Conservation (phyloP, 2,113 vertebrate species). For the Notothenia rossii region DNA sequence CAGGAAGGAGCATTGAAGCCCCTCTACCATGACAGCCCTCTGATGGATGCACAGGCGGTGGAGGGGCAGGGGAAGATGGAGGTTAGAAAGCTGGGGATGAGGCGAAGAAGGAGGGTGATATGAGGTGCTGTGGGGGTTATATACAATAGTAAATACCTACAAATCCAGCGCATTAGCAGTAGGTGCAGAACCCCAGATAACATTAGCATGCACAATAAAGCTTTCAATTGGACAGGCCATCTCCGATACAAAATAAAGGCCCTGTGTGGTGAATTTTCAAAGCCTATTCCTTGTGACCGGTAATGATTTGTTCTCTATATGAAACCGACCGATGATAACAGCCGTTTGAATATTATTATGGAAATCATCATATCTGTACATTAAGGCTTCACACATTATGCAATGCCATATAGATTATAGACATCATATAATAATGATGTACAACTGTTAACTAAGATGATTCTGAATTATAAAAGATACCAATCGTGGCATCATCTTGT, state of each 20-base stretch:
- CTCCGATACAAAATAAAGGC: constrained; percentile 68
- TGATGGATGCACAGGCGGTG: constrained; percentile 81
- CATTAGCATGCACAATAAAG: constrained; percentile 72
- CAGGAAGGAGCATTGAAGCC: constrained; percentile 76
- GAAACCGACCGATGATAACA: constrained; percentile 57
- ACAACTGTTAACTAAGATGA: not conserved
- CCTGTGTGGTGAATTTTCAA: constrained; percentile 57
- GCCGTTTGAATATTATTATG: constrained; percentile 59
- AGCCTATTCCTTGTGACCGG: constrained; percentile 45
- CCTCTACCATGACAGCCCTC: constrained; percentile 81
- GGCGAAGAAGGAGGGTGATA: constrained; percentile 61
- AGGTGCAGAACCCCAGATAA: constrained; percentile 59
- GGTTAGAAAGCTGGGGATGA: constrained; percentile 75
- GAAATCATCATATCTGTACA: constrained; percentile 58
- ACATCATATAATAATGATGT: not conserved
- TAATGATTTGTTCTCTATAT: constrained; percentile 58
- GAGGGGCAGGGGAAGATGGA: constrained; percentile 74
- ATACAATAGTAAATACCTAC: constrained; percentile 72
- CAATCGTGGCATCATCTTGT: not conserved
- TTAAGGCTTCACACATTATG: constrained; percentile 49
- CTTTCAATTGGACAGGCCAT: constrained; percentile 69
- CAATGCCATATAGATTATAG: constrained; percentile 21
- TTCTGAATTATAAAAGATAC: constrained; percentile 6
- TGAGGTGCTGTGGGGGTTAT: constrained; percentile 60
- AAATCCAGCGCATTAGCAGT: constrained; percentile 73